Evolutionary conservation across 2,797 vertebrate species (phyloP).

Genomic region (Enteromius trimaculatus): DNA sequence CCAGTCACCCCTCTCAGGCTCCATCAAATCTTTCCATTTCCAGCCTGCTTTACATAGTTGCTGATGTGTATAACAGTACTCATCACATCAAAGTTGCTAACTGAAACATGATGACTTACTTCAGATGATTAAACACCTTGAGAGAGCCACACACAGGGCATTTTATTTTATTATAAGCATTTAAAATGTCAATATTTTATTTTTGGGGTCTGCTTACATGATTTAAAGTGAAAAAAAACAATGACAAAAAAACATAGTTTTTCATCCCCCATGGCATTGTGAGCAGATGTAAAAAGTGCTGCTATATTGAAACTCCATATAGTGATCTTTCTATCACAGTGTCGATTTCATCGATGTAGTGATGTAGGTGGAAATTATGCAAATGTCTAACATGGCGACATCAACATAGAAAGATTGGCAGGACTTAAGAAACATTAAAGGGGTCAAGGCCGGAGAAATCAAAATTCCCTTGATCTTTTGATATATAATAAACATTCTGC

Average conservation of each 20-base stretch:
- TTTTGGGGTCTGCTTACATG: background rate
- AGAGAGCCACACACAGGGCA: background rate
- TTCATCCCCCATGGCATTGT: background rate
- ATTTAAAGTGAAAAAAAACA: background rate
- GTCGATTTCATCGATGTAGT: too few relatives aligned
- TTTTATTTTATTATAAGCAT: background rate
- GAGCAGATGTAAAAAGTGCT: background rate
- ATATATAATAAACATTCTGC: too few relatives aligned
- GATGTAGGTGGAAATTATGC: background rate
- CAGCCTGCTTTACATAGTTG: constrained; percentile 39
- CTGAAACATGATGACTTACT: constrained; percentile 20
- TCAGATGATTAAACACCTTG: background rate
- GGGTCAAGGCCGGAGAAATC: too few relatives aligned
- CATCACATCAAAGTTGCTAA: constrained; percentile 49
- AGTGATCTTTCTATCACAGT: background rate
- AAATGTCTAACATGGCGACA: background rate
- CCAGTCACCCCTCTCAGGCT: constrained; percentile 24
- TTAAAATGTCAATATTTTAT: too few relatives aligned
- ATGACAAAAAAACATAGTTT: background rate
- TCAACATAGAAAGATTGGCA: background rate
- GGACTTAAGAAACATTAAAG: background rate
- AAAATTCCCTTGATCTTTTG: too few relatives aligned
- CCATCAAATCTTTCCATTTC: constrained; percentile 14
- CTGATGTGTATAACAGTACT: constrained; percentile 41
- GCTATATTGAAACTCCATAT: background rate